These are phyloP conservation scores for Pagrus major DNA, from an alignment of 2,113 vertebrate species.

Conservation along the genomic window DNA sequence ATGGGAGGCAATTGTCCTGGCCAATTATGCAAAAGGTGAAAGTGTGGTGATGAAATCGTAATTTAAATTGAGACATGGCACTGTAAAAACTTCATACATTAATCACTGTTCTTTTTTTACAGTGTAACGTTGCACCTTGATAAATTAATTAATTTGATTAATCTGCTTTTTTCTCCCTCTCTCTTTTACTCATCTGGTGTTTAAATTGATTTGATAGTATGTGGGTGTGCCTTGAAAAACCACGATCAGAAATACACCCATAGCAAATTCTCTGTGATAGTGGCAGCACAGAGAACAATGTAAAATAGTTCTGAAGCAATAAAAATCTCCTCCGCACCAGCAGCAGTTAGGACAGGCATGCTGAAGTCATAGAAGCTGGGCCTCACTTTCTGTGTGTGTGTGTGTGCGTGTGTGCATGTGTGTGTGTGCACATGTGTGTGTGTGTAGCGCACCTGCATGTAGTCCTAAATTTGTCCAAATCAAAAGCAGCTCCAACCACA, in stretches of 20 bases:
- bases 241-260: not conserved
- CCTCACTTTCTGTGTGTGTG: not conserved
- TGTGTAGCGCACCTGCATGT: conserved; percentile 49
- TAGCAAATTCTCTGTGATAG: not conserved
- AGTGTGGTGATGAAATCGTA: too few relatives aligned
- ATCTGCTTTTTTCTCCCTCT: too few relatives aligned
- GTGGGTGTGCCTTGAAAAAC: too few relatives aligned
- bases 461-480: conserved; percentile 65
- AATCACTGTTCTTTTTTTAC: too few relatives aligned
- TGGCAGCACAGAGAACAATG: conserved; percentile 21
- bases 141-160: too few relatives aligned
- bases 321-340: conserved; percentile 33
- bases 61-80: too few relatives aligned
- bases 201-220: too few relatives aligned
- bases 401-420: conserved; percentile 10
- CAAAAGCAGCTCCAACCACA: conserved; percentile 73
- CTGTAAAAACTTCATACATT: too few relatives aligned
- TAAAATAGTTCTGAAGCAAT: conserved; percentile 33
- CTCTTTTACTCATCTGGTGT: too few relatives aligned
- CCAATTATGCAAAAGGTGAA: too few relatives aligned
- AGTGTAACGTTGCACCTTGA: too few relatives aligned
- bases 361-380: conserved; percentile 40
- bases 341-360: conserved; percentile 35
- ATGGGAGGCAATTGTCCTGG: too few relatives aligned
- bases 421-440: not conserved